A percentile compares a stretch with the other conserved stretches of the same genome.
These are phyloP conservation scores for Diadophis punctatus DNA, from an alignment of 2,113 vertebrate species.

Conservation along the genomic window DNA sequence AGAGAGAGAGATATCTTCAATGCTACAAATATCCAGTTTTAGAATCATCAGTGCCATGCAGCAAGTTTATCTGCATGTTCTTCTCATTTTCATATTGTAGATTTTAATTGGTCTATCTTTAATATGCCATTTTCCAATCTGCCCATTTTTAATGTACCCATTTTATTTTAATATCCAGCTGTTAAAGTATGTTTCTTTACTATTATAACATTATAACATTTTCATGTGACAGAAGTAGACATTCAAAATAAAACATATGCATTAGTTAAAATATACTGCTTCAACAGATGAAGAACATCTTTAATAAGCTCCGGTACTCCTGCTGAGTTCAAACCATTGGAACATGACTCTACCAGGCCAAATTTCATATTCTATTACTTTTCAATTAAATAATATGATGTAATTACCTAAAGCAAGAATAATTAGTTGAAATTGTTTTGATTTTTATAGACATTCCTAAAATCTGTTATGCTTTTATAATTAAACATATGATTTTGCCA, in stretches of 20 bases:
- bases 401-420: slow-evolving; percentile 75
- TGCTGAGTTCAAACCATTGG: slow-evolving; percentile 63
- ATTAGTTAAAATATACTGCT: slow-evolving; percentile 47
- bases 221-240: slow-evolving; percentile 27
- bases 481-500: slow-evolving; percentile 50
- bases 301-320: slow-evolving; percentile 68
- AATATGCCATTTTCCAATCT: slow-evolving; percentile 18
- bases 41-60: not conserved
- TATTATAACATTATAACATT: not conserved
- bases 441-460: slow-evolving; percentile 67
- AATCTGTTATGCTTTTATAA: slow-evolving; percentile 52
- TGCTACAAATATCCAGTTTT: not conserved
- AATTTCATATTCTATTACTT: slow-evolving; percentile 65
- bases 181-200: slow-evolving; percentile 30
- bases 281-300: slow-evolving; percentile 51
- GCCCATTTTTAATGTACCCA: not conserved
- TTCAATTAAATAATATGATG: slow-evolving; percentile 74
- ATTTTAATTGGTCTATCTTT: not conserved
- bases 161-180: slow-evolving; percentile 6
- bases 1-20: not conserved
- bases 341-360: slow-evolving; percentile 74
- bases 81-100: not conserved
- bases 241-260: slow-evolving; percentile 39
- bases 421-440: slow-evolving; percentile 65
- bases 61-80: not conserved